phyloP scores from a whole-genome alignment of 2,888 invertebrate genomes.

The Poecilobothrus nobilitatus region DNA sequence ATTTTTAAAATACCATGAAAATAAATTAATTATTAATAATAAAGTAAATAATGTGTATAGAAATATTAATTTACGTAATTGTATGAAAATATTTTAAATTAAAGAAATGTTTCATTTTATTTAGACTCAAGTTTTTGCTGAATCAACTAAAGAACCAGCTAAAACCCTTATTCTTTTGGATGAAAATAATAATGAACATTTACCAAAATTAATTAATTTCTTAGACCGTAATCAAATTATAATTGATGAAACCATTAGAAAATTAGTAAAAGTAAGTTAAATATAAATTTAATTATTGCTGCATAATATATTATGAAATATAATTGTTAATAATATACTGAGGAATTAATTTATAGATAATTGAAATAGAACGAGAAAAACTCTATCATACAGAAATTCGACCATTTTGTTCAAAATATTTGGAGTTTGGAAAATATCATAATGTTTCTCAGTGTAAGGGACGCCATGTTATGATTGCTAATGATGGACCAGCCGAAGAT shows the following conservation, averaged over 20 bases:
- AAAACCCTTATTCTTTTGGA: constrained; percentile 51
- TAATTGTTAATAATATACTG: too few relatives aligned
- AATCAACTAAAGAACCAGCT: constrained; percentile 28
- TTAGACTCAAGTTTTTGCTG: neutral
- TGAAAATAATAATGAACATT: constrained; percentile 50
- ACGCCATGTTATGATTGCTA: constrained; percentile 54
- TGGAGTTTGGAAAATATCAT: constrained; percentile 58
- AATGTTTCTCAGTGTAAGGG: constrained; percentile 49
- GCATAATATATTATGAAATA: too few relatives aligned
- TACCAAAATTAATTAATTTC: constrained; percentile 54
- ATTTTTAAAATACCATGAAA: constrained; percentile 53
- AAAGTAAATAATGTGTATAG: neutral
- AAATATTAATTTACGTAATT: neutral
- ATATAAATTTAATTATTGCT: too few relatives aligned
- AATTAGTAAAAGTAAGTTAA: neutral
- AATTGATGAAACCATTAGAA: neutral
- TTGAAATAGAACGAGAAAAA: constrained; percentile 26
- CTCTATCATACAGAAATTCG: constrained; percentile 24
- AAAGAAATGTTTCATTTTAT: neutral
- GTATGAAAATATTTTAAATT: neutral
- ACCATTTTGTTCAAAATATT: constrained; percentile 46
- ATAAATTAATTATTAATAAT: constrained; percentile 21
- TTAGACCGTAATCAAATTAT: constrained; percentile 31
- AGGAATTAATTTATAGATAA: constrained; percentile 17
- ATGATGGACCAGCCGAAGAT: constrained; percentile 47